Conservation (phyloP, 2,888 invertebrate genomes). For the Pecten maximus region DNA sequence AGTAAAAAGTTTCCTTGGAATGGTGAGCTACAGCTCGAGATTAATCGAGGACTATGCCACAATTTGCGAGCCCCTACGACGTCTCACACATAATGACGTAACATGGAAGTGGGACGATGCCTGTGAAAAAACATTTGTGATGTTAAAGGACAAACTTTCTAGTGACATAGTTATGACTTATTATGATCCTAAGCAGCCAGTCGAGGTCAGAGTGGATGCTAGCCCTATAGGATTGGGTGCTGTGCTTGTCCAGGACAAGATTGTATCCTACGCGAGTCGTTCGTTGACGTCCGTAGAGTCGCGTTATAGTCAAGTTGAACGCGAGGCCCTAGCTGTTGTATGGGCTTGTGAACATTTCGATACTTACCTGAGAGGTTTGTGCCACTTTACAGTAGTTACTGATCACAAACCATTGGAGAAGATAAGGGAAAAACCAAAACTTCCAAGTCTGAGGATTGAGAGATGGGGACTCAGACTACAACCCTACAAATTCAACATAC, state of each 20-base stretch:
- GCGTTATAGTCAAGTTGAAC: slow-evolving; percentile 65
- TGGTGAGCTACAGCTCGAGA: slow-evolving; percentile 61
- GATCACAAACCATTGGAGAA: slow-evolving; percentile 69
- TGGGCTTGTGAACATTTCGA: slow-evolving; percentile 69
- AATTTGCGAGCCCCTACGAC: slow-evolving; percentile 60
- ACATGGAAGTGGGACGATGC: slow-evolving; percentile 54
- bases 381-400: slow-evolving; percentile 62
- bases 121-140: slow-evolving; percentile 58
- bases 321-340: slow-evolving; percentile 63
- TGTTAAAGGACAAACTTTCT: slow-evolving; percentile 50
- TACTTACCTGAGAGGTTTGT: slow-evolving; percentile 65
- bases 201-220: slow-evolving; percentile 61
- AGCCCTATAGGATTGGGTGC: slow-evolving; percentile 63
- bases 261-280: slow-evolving; percentile 54
- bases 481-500: slow-evolving; percentile 59
- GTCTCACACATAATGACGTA: slow-evolving; percentile 53
- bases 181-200: slow-evolving; percentile 55
- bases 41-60: slow-evolving; percentile 65
- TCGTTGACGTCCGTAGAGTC: slow-evolving; percentile 57
- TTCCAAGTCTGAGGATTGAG: slow-evolving; percentile 60
- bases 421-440: slow-evolving; percentile 54
- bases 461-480: slow-evolving; percentile 57
- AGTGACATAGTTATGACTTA: slow-evolving; percentile 59
- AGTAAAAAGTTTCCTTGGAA: slow-evolving; percentile 62
- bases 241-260: slow-evolving; percentile 55